Evolutionary conservation across 2,888 invertebrate genomes (phyloP), one percentile per base, ranked within the genome.

Genomic region (Xestobium rufovillosum): DNA sequence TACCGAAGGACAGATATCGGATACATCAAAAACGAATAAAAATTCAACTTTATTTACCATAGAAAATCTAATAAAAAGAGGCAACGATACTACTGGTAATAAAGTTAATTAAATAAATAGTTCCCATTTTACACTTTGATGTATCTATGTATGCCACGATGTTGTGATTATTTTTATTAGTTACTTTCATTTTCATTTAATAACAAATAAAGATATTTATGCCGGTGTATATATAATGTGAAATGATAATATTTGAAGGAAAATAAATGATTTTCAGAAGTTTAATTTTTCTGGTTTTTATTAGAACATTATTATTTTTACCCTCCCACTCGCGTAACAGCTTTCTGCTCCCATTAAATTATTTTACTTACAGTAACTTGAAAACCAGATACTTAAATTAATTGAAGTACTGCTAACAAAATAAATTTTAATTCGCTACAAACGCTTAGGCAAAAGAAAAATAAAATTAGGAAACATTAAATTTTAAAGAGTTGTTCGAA

Each of bases 51-150:
- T 63, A 54, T 66, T 66, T 60, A 65, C 65, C 43, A 66, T 66
- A 49, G 65, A 66, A 50, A 63, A 66, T 57, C 57, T 66, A 55
- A 66, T 66, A 50, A 65, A 65, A 61, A 57, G n/a, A n/a, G n/a
- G n/a, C n/a, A n/a, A n/a, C n/a, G n/a, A n/a, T n/a, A n/a, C 53
- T 49, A 53, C 55, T 50, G 44, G 52, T 47, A 55, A 56, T 54
- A 57, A 56, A 55, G 45, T 48, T 53, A 52, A 49, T 55, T 56
- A 56, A 59, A 59, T 55, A 57, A 56, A 56, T 56, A 55, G 14
- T 40, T 44, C 38, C 48, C 49, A 50, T 42, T 47, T 45, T 52
- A 43, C 46, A 40, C 53, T 57, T 59, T 57, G 57, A 59, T 56
- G 55, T 56, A n/a, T n/a, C n/a, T n/a, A n/a, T n/a, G n/a, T n/a